Evolutionary conservation across 2,113 vertebrate species (phyloP).

Genomic region (Apeltes quadracus): DNA sequence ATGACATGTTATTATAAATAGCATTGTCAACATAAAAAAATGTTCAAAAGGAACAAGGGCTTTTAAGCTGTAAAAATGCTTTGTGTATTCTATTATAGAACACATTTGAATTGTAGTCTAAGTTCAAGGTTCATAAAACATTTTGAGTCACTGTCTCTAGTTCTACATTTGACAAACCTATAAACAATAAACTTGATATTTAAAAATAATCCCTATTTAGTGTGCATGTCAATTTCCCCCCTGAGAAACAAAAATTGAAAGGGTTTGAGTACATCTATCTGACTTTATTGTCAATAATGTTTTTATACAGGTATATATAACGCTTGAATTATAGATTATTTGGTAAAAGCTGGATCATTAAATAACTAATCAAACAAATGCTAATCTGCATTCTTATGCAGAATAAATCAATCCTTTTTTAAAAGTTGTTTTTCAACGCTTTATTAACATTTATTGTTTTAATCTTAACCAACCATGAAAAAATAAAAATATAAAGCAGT

Average conservation of each 20-base stretch:
- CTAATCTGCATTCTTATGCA: neutral
- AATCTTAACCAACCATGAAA: neutral
- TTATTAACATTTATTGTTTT: neutral
- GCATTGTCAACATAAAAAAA: neutral
- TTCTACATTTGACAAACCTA: conserved; percentile 23
- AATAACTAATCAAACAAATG: neutral
- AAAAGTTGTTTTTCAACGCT: neutral
- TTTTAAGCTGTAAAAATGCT: conserved; percentile 5
- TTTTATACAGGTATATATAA: neutral
- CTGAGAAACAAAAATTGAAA: neutral
- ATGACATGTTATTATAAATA: conserved; percentile 29
- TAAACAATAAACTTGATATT: conserved; percentile 49
- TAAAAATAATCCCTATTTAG: neutral
- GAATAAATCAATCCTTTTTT: neutral
- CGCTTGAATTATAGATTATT: neutral
- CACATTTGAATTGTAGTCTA: neutral
- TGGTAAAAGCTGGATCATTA: neutral
- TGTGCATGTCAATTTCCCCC: neutral
- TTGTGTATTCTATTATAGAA: neutral
- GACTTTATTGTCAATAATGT: neutral
- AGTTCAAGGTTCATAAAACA: neutral
- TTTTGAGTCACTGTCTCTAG: conserved; percentile 1
- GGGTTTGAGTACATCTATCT: no score
- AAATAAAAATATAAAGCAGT: neutral
- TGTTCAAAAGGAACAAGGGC: neutral